Base-by-base conservation (phyloP, 2,797 vertebrate species). In the Menidia menidia region DNA sequence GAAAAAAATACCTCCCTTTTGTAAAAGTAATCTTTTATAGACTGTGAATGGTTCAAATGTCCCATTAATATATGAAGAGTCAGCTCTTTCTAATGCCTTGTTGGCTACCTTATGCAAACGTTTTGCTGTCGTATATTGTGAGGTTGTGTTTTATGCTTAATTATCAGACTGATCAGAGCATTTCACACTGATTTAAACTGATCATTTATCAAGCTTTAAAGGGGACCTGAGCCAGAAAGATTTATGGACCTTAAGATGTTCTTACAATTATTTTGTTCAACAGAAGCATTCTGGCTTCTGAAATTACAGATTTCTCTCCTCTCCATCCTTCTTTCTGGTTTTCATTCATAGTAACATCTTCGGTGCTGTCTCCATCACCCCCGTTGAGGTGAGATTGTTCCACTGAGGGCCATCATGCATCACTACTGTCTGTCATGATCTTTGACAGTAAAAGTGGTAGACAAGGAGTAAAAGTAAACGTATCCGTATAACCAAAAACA, bases 51-150 rank as follows among this genome's bases (percentile, higher is more conserved):
- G 52, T 48, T 69, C 51, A 30, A 56, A 19, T 71, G 42, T 71
- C 64, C 33, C 50, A 66, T 61, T 51, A 58, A 65, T 58, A 48
- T 32, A 6, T 54, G 3, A 55, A 58, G 11, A 8, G 19, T 45
- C 18, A 61, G 59, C 13, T 72, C 59, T 57, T 61, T 64, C 4
- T 32, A 47, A 55, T 10, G 43, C 60, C 44, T 68, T 8, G 51
- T 60, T 54, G 54, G 13, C 4, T 41, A 58, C 70, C 60, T 81
- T 87, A 84, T 88, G 84, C 83, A 87, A 84, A 13, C 51, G 60
- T 4, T 61, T 68, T 4, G 44, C 64, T 15, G 41, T 1, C 14
- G 12, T 47, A 18, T 16, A 65, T n/a, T 61, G 31, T 45, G 6
- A 58, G n/a, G 2, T 6, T 31, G 10, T 52, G 18, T 6, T 14